Evolutionary conservation across 2,797 vertebrate species (phyloP), one percentile per base, ranked within the genome.

Genomic region (Sylvilagus floridanus): DNA sequence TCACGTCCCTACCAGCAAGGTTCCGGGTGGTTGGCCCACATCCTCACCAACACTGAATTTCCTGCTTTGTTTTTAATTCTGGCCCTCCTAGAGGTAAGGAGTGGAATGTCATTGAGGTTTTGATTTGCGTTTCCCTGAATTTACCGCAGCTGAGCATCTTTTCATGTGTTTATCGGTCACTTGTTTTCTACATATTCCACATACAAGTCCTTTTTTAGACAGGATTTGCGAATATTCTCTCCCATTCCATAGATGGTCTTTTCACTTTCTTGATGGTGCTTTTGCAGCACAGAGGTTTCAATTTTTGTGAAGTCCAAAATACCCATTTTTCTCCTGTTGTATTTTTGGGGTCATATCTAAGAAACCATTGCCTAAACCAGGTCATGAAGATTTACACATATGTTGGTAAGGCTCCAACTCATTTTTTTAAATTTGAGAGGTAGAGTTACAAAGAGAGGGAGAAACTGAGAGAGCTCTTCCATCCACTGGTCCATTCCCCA

Each of bases 281-380:
- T 75, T 82, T 82, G 47, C 50, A 93, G 47, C 78, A 92, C 66
- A 69, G 60, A 81, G 10, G 9, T 63, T 92, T 79, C 35, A 85
- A 81, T 54, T 72, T 92, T 79, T 52, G 16, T 84, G 47, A 62
- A 86, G 73, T 78, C 37, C 8, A 92, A 50, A 32, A 47, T 57
- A 77, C 63, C 17, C 24, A 63, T 54, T 93, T 65, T 90, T 86
- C 35, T 87, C 77, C 82, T 78, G 19, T 76, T 83, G n/a, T 77
- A 72, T 30, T 88, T 91, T 78, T 84, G 72, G 32, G 9, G 32
- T 81, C 60, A 35, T 69, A 75, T 13, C n/a, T 75, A 93, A 95
- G 73, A 93, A 90, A 90, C 8, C n/a, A 60, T 4, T 62, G 26
- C 52, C n/a, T 84, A 91, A 79, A 54, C 32, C 66, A 79, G 16